These are phyloP conservation scores for Stigmatopora nigra DNA, from an alignment of 2,113 vertebrate genomes.

Conservation along the genomic window DNA sequence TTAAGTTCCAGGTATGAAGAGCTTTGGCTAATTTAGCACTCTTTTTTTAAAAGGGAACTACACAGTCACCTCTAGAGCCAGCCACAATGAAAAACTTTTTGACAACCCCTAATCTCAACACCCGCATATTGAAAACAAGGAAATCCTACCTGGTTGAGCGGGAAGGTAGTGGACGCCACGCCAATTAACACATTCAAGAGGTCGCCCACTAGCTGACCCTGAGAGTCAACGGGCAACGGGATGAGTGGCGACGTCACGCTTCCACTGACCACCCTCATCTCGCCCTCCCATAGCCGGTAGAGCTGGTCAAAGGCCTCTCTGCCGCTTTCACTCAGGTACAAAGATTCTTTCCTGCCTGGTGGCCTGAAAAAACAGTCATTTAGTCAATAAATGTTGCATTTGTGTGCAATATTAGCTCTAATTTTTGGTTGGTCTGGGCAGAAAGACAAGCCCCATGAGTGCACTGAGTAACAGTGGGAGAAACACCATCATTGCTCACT, in stretches of 20 bases:
- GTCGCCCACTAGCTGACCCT: constrained; percentile 84
- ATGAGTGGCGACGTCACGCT: constrained; percentile 67
- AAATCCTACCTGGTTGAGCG: constrained; percentile 73
- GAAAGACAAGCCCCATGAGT: no score
- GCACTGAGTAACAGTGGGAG: no score
- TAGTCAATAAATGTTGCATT: not conserved
- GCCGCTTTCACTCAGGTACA: constrained; percentile 87
- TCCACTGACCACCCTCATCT: constrained; percentile 75
- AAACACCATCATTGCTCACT: no score
- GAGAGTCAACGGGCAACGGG: constrained; percentile 73
- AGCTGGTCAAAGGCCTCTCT: constrained; percentile 88
- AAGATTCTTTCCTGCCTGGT: constrained; percentile 84
- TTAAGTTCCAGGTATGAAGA: no score
- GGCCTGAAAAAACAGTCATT: constrained; percentile 63
- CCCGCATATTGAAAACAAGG: constrained; percentile 9
- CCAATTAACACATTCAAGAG: constrained; percentile 89
- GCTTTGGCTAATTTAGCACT: no score
- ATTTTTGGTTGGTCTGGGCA: no score
- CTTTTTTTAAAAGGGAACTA: no score
- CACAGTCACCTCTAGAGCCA: no score
- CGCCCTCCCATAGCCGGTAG: constrained; percentile 79
- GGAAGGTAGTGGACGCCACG: constrained; percentile 85
- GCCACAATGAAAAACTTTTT: no score
- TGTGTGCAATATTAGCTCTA: no score
- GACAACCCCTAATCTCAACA: not conserved